These are phyloP conservation scores for Hydrolagus affinis DNA, from an alignment of 2,113 vertebrate genomes.

Conservation along the genomic window DNA sequence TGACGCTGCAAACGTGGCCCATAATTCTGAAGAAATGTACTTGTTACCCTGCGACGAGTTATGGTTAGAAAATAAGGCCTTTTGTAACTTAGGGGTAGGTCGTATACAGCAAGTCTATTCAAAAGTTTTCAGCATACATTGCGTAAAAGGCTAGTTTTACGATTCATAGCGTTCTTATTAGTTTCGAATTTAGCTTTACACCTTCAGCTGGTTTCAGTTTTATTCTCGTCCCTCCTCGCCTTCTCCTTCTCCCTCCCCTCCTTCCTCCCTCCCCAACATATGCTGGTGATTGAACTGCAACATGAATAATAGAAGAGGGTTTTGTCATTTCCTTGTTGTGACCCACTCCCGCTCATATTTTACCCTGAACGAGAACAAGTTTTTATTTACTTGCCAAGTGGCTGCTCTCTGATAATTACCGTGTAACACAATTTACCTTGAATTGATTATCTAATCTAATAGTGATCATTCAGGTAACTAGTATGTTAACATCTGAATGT, in stretches of 20 bases:
- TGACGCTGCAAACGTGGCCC: not conserved
- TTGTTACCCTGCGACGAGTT: not conserved
- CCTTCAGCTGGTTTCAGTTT: not conserved
- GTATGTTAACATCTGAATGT: not conserved
- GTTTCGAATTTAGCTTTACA: no score
- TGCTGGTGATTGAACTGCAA: no score
- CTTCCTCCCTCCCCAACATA: not conserved
- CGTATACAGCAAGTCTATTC: not conserved
- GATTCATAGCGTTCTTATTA: no score
- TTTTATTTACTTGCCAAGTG: not conserved
- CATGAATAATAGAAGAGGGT: no score
- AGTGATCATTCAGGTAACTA: not conserved
- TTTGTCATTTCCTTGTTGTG: not conserved
- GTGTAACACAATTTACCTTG: not conserved
- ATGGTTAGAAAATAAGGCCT: not conserved
- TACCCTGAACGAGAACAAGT: not conserved
- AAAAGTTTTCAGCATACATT: no score
- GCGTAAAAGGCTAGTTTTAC: no score
- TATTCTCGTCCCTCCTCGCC: not conserved
- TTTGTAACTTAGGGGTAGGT: not conserved
- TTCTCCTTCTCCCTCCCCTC: not conserved
- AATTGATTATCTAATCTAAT: not conserved
- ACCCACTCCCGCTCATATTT: not conserved
- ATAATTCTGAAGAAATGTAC: not conserved
- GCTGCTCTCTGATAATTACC: not conserved